phyloP scores from a whole-genome alignment of 2,113 vertebrate genomes.

The Carassius carassius region DNA sequence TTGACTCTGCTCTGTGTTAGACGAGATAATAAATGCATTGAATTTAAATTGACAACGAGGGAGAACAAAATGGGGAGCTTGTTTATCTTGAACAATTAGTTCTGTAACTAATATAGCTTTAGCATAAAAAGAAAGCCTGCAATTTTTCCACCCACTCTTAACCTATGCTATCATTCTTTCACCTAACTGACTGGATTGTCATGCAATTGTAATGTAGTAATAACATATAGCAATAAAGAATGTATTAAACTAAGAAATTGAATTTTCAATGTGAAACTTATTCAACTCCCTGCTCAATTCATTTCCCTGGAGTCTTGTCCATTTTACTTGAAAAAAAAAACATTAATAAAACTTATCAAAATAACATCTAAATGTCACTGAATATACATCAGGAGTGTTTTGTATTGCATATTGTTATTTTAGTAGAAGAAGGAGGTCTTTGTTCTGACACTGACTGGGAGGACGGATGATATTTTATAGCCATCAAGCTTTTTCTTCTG shows the following conservation, averaged over 20 bases:
- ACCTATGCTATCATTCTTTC: background rate
- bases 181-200: background rate
- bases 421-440: too few relatives aligned
- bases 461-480: background rate
- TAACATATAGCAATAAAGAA: background rate
- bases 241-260: background rate
- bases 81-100: constrained; percentile 44
- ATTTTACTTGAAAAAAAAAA: background rate
- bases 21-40: constrained; percentile 52
- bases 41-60: constrained; percentile 56
- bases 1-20: constrained; percentile 50
- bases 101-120: constrained; percentile 35
- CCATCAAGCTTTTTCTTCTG: background rate
- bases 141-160: constrained; percentile 1
- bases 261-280: background rate
- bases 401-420: background rate
- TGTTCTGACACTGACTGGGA: too few relatives aligned
- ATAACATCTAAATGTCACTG: background rate
- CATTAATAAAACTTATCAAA: background rate
- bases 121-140: background rate
- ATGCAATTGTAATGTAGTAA: background rate
- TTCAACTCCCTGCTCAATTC: background rate
- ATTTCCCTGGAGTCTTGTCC: background rate
- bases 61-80: constrained; percentile 49
- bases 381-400: background rate